Conservation (phyloP, 1,140 invertebrate genomes). For the Ctenoplectra terminalis region DNA sequence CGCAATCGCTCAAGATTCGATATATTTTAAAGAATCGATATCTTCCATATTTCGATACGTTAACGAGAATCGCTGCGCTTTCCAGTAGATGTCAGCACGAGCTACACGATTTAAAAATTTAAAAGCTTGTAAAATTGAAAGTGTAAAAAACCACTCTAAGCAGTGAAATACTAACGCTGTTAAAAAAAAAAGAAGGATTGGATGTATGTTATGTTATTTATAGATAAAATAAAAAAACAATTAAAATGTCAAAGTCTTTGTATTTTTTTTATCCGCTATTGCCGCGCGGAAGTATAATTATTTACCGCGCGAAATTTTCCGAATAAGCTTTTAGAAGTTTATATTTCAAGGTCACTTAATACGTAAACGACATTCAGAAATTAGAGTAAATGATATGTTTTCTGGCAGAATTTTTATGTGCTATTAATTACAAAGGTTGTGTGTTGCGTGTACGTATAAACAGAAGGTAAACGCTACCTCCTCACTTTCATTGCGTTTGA, state of each 20-base stretch:
- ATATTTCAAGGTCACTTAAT: slow-evolving; percentile 49
- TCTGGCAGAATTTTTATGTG: slow-evolving; percentile 42
- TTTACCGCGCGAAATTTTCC: neutral
- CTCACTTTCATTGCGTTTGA: slow-evolving; percentile 10
- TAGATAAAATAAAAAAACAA: neutral
- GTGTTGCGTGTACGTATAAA: slow-evolving; percentile 13
- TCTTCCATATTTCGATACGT: neutral
- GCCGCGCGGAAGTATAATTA: neutral
- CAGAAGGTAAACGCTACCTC: slow-evolving; percentile 14
- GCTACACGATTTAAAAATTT: neutral
- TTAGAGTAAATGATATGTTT: slow-evolving; percentile 46
- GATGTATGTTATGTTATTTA: neutral
- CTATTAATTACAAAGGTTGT: slow-evolving; percentile 21
- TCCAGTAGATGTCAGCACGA: neutral
- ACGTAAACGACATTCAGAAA: slow-evolving; percentile 38
- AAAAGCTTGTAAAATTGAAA: neutral
- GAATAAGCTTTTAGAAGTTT: slow-evolving; percentile 15
- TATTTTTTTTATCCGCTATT: slow-evolving; percentile 17
- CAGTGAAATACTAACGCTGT: neutral
- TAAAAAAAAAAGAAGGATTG: neutral
- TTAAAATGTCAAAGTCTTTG: slow-evolving; percentile 26
- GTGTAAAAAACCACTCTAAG: neutral
- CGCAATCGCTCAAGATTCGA: neutral
- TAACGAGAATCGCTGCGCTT: neutral
- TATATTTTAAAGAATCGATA: neutral